Evolutionary conservation across 30 jellyfish, hydroid and myxozoan species (phyloP), one percentile per base, ranked within the genome.

Genomic region (Phacellophora camtschatica): DNA sequence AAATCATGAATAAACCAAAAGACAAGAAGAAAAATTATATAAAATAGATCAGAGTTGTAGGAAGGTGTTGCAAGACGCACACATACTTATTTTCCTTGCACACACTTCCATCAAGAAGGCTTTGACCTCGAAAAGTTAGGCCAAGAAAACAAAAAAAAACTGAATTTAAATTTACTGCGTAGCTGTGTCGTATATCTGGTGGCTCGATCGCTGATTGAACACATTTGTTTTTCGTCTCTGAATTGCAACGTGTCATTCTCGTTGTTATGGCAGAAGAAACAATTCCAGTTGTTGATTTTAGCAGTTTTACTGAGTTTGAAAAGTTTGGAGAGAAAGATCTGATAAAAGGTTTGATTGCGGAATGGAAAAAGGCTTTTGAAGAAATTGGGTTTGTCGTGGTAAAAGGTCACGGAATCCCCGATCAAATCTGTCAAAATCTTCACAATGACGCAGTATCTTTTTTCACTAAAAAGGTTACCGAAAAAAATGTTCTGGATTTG

Each of bases 331-430:
- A 66, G 19, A 22, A 9, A 6, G 73, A 32, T 1, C 31, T 28
- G 3, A 65, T 66, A 29, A 32, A 66, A 49, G 59, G 53, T 32
- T 39, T 80, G 7, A 34, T 64, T 23, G 76, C 42, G 12, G 77
- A 80, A 51, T 80, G 91, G 91, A 65, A 50, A 19, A 18, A 0
- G 22, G 91, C 91, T 2, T 80, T 80, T 45, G 61, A 70, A 28
- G 48, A 79, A 27, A 80, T 80, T 27, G 91, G 91, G 3, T 80
- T 80, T 37, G 91, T 56, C 12, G 66, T 54, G 5, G 84, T 80
- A 18, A 65, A 69, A 1, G 91, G 91, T 16, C 91, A 80, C 66
- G 71, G 69, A 36, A 57, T 80, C 36, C 78, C 91, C 18, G 84
- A 65, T 4, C 35, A 37, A 2, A 70, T 80, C 20, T 48, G 84